Evolutionary conservation across 2,113 vertebrate species (phyloP), one percentile per base, ranked within the genome.

Genomic region (Hirundichthys speculiger): DNA sequence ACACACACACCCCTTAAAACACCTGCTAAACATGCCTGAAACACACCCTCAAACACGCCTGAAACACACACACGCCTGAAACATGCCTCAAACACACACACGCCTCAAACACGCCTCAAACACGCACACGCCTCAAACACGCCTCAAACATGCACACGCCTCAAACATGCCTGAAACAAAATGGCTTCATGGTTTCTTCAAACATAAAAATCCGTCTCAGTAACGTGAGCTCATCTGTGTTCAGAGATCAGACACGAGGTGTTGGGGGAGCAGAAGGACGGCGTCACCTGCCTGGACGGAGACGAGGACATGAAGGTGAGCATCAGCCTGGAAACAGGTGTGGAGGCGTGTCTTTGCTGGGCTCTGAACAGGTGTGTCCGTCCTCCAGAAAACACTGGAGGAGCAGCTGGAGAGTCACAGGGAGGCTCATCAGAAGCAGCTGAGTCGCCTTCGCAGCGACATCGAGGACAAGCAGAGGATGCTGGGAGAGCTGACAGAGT

Each of bases 401-500:
- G 93, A 96, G 87, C 94, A 98, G 92, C 95, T 96, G 94, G 95
- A 96, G 86, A 94, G 85, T 53, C 94, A 96, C 89, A 89, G 94
- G 86, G 96, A 98, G 86, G 91, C 92, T 22, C 95, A 95, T 77
- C 95, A 96, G 91, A 96, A 94, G 88, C 95, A 96, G 91, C 93
- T 97, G 77, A 90, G 93, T 77, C 93, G 95, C 27, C 93, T 97
- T 62, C 89, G 95, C 11, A 95, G 97, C 9, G 96, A 98, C 53
- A 95, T 96, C 9, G 93, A 95, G 38, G 95, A 94, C 89, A 98
- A 96, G 80, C 96, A 96, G 92, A 96, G 93, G 89, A 93, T 92
- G 80, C 93, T 96, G n/a, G 95, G 96, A 19, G 93, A 96, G 73
- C 95, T 96, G 65, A 93, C 93, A 71, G 95, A 97, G 96, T 98